Conservation (phyloP, 1,140 invertebrate species). For the Achroia grisella region DNA sequence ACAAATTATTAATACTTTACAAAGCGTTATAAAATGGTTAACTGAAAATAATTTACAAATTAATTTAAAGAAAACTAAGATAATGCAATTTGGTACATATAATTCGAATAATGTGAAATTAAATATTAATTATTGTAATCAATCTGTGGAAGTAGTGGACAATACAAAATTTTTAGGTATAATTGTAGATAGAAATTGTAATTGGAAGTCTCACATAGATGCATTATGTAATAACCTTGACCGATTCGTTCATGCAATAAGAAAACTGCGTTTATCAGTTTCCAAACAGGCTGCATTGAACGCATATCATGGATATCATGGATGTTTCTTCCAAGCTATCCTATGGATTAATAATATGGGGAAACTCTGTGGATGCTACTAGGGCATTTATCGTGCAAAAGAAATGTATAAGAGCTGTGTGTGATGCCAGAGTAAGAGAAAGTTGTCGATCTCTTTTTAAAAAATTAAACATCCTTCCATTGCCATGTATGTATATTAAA, state of each 20-base stretch:
- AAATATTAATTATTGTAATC: no score
- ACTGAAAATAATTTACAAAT: slow-evolving; percentile 2
- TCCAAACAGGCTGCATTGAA: background rate
- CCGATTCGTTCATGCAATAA: background rate
- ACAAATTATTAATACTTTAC: background rate
- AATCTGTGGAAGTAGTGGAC: no score
- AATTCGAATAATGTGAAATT: background rate
- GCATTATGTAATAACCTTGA: background rate
- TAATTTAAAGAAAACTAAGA: slow-evolving; percentile 5
- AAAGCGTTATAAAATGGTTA: slow-evolving; percentile 2
- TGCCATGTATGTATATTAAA: no score
- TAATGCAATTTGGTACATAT: background rate
- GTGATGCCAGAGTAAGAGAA: background rate
- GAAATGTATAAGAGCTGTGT: background rate
- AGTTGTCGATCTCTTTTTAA: background rate
- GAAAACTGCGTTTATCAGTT: background rate
- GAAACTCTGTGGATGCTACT: slow-evolving; percentile 4
- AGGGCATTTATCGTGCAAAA: background rate
- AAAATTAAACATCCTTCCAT: background rate
- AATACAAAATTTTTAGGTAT: background rate
- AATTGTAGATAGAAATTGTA: background rate
- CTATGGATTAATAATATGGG: slow-evolving; percentile 11
- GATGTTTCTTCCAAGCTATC: slow-evolving; percentile 7
- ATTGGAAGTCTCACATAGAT: background rate
- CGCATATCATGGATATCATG: slow-evolving; percentile 11